Evolutionary conservation across 2,888 invertebrate species (phyloP).

Genomic region (Meiosimyza platycephala): DNA sequence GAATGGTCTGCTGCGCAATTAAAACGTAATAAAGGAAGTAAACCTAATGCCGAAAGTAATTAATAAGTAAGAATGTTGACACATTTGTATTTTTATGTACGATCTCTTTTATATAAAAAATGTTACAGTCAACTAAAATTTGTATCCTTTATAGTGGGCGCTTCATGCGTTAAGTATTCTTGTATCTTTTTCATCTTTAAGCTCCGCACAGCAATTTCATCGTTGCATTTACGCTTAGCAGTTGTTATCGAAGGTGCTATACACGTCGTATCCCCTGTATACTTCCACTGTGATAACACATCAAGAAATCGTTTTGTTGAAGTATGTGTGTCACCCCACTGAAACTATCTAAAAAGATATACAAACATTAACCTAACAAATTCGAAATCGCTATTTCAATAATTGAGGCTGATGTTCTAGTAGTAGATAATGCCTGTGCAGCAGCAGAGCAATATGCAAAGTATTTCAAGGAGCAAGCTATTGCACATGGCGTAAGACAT

Average conservation of each 20-base stretch:
- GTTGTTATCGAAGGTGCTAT: conserved; percentile 43
- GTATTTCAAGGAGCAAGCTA: too few species aligned
- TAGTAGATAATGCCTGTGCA: too few species aligned
- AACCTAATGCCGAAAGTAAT: conserved; percentile 37
- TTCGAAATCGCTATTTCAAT: too few species aligned
- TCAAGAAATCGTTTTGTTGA: conserved; percentile 60
- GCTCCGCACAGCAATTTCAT: conserved; percentile 56
- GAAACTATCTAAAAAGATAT: too few species aligned
- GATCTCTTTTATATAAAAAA: too few species aligned
- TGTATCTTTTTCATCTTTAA: conserved; percentile 64
- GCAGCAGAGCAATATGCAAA: too few species aligned
- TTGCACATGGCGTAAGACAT: too few species aligned
- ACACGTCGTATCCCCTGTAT: conserved; percentile 60
- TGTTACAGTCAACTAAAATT: conserved; percentile 34
- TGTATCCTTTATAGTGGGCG: not conserved
- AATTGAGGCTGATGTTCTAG: too few species aligned
- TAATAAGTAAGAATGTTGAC: conserved; percentile 35
- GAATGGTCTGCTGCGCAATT: conserved; percentile 59
- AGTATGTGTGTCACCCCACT: too few species aligned
- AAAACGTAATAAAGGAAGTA: conserved; percentile 46
- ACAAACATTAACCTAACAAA: too few species aligned
- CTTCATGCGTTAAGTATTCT: conserved; percentile 51
- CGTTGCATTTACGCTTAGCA: conserved; percentile 55
- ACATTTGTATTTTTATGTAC: too few species aligned
- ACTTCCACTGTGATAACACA: conserved; percentile 64